Evolutionary conservation across 2,888 invertebrate genomes (phyloP).

Genomic region (Leistus spinibarbis): DNA sequence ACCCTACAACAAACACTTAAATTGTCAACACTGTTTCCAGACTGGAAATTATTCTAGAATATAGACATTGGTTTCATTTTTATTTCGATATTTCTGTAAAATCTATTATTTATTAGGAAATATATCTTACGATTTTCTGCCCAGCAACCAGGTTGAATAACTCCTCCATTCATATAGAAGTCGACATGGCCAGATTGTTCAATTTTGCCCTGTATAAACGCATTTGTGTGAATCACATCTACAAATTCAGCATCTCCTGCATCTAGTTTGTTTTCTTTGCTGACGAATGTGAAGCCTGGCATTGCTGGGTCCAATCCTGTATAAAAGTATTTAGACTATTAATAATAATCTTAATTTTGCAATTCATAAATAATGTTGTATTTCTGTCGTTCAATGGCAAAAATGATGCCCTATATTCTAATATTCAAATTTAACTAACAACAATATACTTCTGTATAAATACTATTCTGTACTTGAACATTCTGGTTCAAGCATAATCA

Average conservation of each 20-base stretch:
- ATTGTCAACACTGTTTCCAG: neutral
- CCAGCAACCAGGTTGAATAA: conserved; percentile 71
- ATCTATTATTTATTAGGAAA: neutral
- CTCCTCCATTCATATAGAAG: conserved; percentile 75
- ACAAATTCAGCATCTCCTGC: conserved; percentile 69
- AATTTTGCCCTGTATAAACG: conserved; percentile 69
- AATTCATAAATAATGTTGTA: no score
- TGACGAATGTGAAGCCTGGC: conserved; percentile 67
- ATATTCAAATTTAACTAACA: no score
- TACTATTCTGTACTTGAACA: no score
- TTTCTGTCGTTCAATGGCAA: no score
- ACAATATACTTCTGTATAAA: no score
- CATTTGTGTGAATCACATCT: conserved; percentile 75
- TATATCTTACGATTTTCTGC: conserved; percentile 54
- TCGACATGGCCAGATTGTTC: conserved; percentile 72
- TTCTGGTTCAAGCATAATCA: no score
- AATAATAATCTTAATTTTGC: neutral
- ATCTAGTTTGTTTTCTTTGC: conserved; percentile 64
- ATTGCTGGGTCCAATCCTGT: conserved; percentile 70
- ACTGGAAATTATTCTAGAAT: neutral
- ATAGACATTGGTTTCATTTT: neutral
- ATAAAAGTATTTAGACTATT: neutral
- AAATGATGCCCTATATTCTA: no score
- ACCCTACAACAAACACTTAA: conserved; percentile 52
- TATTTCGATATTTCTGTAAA: no score